Conservation (phyloP, 2,888 invertebrate species). For the Idaea dimidiata region DNA sequence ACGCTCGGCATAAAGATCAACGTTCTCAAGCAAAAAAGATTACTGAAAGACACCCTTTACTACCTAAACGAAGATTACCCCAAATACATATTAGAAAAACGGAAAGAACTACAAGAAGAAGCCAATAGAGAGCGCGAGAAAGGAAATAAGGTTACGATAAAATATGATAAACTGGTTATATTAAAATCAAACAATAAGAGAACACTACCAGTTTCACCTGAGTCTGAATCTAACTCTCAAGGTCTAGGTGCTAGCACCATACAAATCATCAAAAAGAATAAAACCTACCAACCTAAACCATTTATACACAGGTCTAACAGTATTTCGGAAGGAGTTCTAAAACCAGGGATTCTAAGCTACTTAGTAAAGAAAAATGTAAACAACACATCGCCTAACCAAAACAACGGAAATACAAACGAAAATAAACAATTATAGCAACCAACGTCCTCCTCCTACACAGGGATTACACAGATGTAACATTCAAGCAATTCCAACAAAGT, state of each 20-base stretch:
- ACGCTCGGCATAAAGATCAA: conserved; percentile 11
- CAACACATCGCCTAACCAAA: too few relatives aligned
- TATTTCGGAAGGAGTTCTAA: too few relatives aligned
- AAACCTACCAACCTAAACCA: conserved; percentile 4
- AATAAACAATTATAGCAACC: too few relatives aligned
- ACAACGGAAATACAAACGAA: too few relatives aligned
- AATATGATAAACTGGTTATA: conserved; percentile 11
- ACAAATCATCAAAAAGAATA: conserved; percentile 9
- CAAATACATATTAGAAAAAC: conserved; percentile 12
- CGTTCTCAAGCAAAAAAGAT: conserved; percentile 10
- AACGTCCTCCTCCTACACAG: too few relatives aligned
- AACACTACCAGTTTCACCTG: conserved; percentile 8
- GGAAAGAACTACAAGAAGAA: conserved; percentile 13
- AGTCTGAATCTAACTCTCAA: not conserved
- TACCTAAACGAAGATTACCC: conserved; percentile 15
- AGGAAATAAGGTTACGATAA: conserved; percentile 9
- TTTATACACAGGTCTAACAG: not conserved
- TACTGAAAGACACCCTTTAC: conserved; percentile 9
- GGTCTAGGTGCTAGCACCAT: not conserved
- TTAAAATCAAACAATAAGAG: conserved; percentile 6
- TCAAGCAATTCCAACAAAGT: conserved; percentile 11
- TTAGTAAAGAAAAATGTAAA: too few relatives aligned
- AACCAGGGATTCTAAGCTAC: too few relatives aligned
- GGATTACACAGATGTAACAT: conserved; percentile 4
- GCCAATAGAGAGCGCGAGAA: conserved; percentile 8